Percentiles rank a stretch among this genome's conserved stretches.
Evolutionary conservation across 2,888 invertebrate genomes (phyloP).

Genomic region (Patella ulyssiponensis): DNA sequence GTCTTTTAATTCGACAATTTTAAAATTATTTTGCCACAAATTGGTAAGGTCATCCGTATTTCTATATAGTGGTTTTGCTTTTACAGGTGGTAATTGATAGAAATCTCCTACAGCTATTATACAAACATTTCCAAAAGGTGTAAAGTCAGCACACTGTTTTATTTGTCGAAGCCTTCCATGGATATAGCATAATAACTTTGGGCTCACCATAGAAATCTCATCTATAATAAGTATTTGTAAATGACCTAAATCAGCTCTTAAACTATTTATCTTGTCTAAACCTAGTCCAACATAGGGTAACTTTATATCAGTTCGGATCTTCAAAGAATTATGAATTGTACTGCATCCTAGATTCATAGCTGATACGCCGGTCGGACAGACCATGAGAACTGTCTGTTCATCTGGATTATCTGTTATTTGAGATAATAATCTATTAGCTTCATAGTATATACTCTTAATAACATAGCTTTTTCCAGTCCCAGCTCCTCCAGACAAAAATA

Average conservation of each 20-base stretch:
- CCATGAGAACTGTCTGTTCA: conserved; percentile 16
- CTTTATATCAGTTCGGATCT: neutral
- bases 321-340: conserved; percentile 15
- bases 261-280: conserved; percentile 5
- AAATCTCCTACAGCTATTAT: conserved; percentile 23
- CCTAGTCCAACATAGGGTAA: conserved; percentile 19
- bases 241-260: conserved; percentile 17
- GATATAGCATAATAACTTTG: conserved; percentile 15
- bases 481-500: conserved; percentile 27
- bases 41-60: neutral
- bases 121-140: conserved; percentile 17
- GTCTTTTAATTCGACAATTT: conserved; percentile 20
- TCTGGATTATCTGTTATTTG: conserved; percentile 8
- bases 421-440: conserved; percentile 17
- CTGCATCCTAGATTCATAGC: conserved; percentile 13
- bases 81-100: conserved; percentile 27
- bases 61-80: neutral
- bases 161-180: conserved; percentile 26
- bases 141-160: conserved; percentile 11
- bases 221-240: conserved; percentile 22
- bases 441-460: conserved; percentile 22
- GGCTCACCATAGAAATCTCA: conserved; percentile 22
- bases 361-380: conserved; percentile 10
- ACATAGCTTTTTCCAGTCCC: conserved; percentile 23
- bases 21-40: conserved; percentile 21